phyloP scores from a whole-genome alignment of 1,140 invertebrate genomes.

The Achroia grisella region DNA sequence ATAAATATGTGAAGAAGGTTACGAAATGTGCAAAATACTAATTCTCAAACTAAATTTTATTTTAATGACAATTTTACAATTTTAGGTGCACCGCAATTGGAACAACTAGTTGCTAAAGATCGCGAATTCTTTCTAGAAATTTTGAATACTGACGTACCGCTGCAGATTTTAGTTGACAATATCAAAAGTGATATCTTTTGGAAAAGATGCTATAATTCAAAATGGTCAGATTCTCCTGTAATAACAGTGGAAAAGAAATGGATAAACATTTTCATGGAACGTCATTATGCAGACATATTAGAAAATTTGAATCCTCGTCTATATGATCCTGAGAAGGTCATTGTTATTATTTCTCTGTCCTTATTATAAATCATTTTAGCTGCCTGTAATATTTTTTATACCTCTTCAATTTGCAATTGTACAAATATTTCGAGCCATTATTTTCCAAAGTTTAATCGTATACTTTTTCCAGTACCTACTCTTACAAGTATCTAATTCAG shows the following conservation, averaged over 20 bases:
- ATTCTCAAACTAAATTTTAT: too few relatives aligned
- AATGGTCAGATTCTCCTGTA: constrained; percentile 48
- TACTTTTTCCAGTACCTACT: not conserved
- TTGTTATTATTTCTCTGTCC: too few relatives aligned
- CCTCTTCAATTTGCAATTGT: too few relatives aligned
- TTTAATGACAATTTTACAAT: too few relatives aligned
- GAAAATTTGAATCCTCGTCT: constrained; percentile 68
- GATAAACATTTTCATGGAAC: constrained; percentile 67
- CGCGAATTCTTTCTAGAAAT: constrained; percentile 61
- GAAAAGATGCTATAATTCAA: constrained; percentile 59
- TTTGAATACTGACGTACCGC: constrained; percentile 54
- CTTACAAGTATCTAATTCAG: too few relatives aligned
- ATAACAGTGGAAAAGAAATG: constrained; percentile 47
- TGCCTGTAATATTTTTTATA: too few relatives aligned
- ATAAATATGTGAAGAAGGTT: too few relatives aligned
- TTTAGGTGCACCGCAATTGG: constrained; percentile 26
- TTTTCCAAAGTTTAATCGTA: too few relatives aligned
- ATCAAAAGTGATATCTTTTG: constrained; percentile 70
- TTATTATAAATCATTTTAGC: too few relatives aligned
- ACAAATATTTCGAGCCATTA: too few relatives aligned
- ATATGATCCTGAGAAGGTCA: constrained; percentile 69
- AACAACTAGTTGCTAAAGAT: constrained; percentile 57
- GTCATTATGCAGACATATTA: constrained; percentile 59
- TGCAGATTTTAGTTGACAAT: constrained; percentile 61
- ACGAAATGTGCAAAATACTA: too few relatives aligned